These are phyloP conservation scores for Ceyx erithaca DNA, from an alignment of 2,797 vertebrate genomes.

Conservation along the genomic window DNA sequence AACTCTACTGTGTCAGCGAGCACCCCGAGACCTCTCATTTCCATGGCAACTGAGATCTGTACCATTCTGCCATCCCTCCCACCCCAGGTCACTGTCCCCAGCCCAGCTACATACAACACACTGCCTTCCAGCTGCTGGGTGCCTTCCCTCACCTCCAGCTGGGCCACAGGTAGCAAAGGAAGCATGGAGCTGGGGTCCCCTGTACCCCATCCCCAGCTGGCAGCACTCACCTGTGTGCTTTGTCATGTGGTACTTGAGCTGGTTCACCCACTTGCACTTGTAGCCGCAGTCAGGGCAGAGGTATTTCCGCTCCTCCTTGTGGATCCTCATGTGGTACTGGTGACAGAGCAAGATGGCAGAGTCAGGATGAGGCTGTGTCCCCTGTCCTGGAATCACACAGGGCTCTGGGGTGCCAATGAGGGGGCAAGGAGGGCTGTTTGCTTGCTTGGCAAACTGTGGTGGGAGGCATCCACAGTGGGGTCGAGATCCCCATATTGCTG, in stretches of 20 bases:
- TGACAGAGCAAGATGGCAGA: neutral
- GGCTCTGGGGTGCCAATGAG: neutral
- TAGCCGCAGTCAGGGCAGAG: slow-evolving; percentile 97
- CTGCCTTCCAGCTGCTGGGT: neutral
- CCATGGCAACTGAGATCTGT: neutral
- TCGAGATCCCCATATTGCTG: neutral
- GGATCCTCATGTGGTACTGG: slow-evolving; percentile 97
- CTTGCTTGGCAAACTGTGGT: neutral
- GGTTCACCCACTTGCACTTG: slow-evolving; percentile 99
- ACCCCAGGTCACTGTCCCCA: too few species aligned
- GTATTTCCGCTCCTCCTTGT: slow-evolving; percentile 95
- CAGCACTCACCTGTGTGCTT: slow-evolving; percentile 91
- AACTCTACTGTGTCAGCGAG: neutral
- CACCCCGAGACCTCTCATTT: neutral
- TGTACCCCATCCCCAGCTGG: neutral
- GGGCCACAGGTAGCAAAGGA: neutral
- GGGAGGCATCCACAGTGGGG: neutral
- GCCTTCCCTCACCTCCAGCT: neutral
- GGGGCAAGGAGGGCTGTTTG: neutral
- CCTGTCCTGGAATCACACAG: neutral
- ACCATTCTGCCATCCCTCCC: neutral
- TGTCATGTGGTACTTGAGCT: slow-evolving; percentile 98
- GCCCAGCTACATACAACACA: rapidly evolving
- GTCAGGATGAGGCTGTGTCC: neutral
- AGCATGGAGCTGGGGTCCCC: neutral